These are phyloP conservation scores for Caenorhabditis wallacei DNA, from an alignment of 2,888 invertebrate species.

Conservation along the genomic window DNA sequence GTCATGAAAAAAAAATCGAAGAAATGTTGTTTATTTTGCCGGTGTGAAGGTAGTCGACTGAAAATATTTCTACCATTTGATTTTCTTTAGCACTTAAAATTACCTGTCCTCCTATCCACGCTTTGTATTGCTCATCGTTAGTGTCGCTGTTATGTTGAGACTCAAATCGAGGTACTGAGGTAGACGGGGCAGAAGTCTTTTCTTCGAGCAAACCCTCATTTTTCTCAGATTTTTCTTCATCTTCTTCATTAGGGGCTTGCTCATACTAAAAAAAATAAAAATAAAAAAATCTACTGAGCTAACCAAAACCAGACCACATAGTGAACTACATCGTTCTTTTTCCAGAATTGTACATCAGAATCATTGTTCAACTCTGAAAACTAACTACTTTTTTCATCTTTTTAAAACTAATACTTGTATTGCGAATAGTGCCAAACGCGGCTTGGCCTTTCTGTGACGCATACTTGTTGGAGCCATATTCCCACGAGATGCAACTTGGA, in stretches of 20 bases:
- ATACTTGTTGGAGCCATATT: slow-evolving; percentile 80
- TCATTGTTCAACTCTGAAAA: slow-evolving; percentile 26
- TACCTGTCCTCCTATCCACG: slow-evolving; percentile 45
- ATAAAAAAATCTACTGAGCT: not conserved
- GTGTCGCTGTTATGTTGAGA: not conserved
- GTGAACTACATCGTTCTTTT: slow-evolving; percentile 51
- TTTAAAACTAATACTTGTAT: slow-evolving; percentile 59
- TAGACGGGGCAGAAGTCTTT: not conserved
- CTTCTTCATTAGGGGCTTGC: slow-evolving; percentile 12
- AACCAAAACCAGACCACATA: too few relatives aligned
- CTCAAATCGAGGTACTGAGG: slow-evolving; percentile 14
- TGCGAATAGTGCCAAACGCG: slow-evolving; percentile 76
- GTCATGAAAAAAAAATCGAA: not conserved
- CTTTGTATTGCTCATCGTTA: slow-evolving; percentile 20
- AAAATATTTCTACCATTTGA: not conserved
- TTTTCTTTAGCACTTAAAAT: too few relatives aligned
- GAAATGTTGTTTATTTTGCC: not conserved
- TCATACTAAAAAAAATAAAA: slow-evolving; percentile 20
- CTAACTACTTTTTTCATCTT: not conserved
- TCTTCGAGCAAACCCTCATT: not conserved
- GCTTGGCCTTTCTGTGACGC: slow-evolving; percentile 78
- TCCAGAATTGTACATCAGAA: slow-evolving; percentile 70
- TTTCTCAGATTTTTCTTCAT: too few relatives aligned
- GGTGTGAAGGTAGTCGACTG: slow-evolving; percentile 30
- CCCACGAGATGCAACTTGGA: slow-evolving; percentile 79